These are phyloP conservation scores for Eulithis testata DNA, from an alignment of 2,888 invertebrate species.

Conservation along the genomic window DNA sequence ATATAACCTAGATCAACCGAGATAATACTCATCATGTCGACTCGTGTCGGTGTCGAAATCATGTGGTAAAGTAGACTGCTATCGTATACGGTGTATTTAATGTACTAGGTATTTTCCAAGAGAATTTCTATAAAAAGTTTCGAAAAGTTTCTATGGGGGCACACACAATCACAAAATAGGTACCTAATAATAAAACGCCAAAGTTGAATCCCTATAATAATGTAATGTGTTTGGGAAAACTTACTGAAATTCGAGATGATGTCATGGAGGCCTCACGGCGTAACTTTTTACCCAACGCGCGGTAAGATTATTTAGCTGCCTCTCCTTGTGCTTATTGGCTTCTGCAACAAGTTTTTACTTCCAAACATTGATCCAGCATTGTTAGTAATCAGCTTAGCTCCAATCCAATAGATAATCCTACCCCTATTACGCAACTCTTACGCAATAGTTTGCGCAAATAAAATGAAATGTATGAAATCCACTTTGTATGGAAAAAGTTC, in stretches of 20 bases:
- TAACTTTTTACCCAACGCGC: constrained; percentile 6
- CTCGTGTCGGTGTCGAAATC: not conserved
- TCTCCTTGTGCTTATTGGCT: constrained; percentile 16
- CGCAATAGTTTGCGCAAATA: too few relatives aligned
- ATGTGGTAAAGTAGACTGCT: constrained; percentile 1
- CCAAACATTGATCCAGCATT: constrained; percentile 53
- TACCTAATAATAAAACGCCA: too few relatives aligned
- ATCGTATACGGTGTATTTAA: not conserved
- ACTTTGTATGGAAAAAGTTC: too few relatives aligned
- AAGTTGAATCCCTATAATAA: too few relatives aligned
- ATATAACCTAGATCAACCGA: constrained; percentile 21
- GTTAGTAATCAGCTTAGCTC: constrained; percentile 53
- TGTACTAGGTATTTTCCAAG: too few relatives aligned
- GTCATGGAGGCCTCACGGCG: not conserved
- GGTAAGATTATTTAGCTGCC: not conserved
- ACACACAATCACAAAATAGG: too few relatives aligned
- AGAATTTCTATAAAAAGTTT: too few relatives aligned
- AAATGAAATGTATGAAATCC: too few relatives aligned
- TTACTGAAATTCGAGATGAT: too few relatives aligned
- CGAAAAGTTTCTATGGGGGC: too few relatives aligned
- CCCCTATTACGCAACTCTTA: too few relatives aligned
- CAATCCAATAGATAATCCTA: constrained; percentile 15
- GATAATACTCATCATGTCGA: constrained; percentile 21
- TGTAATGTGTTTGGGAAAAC: too few relatives aligned
- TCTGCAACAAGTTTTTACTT: constrained; percentile 50